phyloP scores from a whole-genome alignment of 2,113 vertebrate genomes.

The Seriola quinqueradiata region DNA sequence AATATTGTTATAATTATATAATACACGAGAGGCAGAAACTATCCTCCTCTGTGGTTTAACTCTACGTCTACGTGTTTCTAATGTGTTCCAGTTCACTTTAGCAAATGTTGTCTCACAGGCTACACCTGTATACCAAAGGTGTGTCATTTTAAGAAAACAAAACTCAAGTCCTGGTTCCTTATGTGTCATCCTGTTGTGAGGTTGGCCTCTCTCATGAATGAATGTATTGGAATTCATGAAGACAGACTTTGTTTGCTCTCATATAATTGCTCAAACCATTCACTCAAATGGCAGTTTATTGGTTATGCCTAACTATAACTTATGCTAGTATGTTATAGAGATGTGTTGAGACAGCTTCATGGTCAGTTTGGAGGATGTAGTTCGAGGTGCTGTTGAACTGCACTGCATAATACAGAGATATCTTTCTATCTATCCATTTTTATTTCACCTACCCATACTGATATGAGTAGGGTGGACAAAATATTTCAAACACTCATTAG shows the following conservation, averaged over 20 bases:
- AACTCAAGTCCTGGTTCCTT: conserved; percentile 53
- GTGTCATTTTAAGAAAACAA: conserved; percentile 39
- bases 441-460: background rate
- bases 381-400: background rate
- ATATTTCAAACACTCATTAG: background rate
- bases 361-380: background rate
- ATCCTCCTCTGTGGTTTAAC: background rate
- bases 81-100: background rate
- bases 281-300: background rate
- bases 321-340: background rate
- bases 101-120: conserved; percentile 1
- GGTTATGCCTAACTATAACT: background rate
- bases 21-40: too few species aligned
- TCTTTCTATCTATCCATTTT: too few species aligned
- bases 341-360: too few species aligned
- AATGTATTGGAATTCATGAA: background rate
- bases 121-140: conserved; percentile 68
- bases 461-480: too few species aligned
- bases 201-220: background rate
- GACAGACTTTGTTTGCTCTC: background rate
- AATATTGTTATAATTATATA: too few species aligned
- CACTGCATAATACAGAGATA: background rate
- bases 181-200: conserved; percentile 13
- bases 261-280: background rate
- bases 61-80: background rate